Percentiles rank a stretch among this genome's conserved stretches.
phyloP scores from a whole-genome alignment of 2,113 vertebrate genomes.

The Solenodon paradoxus region DNA sequence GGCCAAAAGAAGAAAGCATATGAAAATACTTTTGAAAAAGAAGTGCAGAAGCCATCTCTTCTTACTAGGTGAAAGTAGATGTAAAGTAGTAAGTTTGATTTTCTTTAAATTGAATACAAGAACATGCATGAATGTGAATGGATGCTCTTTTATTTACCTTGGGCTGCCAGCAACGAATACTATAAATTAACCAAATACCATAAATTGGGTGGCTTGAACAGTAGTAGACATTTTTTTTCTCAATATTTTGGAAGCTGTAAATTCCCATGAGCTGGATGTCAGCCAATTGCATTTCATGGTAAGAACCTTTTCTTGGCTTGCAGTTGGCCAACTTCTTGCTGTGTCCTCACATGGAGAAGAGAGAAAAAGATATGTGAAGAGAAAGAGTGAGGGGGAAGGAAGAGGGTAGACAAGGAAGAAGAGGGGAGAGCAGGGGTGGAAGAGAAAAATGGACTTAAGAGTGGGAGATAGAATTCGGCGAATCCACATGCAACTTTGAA shows the following conservation, averaged over 20 bases:
- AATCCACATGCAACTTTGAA: neutral
- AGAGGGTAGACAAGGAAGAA: too few species aligned
- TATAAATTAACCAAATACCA: neutral
- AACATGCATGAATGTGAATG: neutral
- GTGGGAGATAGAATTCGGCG: neutral
- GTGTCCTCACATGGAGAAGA: neutral
- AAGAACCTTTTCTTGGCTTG: neutral
- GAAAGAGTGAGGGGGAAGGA: neutral
- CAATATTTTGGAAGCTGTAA: neutral
- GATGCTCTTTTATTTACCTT: neutral
- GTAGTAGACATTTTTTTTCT: neutral
- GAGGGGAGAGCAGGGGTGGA: too few species aligned
- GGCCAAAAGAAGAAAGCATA: neutral
- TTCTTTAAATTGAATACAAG: neutral
- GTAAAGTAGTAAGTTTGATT: conserved; percentile 8
- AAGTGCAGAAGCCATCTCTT: neutral
- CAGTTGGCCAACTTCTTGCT: neutral
- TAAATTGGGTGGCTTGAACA: neutral
- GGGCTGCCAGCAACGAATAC: too few species aligned
- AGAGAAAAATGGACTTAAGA: too few species aligned
- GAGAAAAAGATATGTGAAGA: neutral
- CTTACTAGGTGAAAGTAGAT: neutral
- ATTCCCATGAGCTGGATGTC: neutral
- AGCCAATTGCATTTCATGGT: neutral
- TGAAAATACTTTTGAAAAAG: neutral